A percentile compares a stretch with the other conserved stretches of the same genome.
Evolutionary conservation across 2,113 vertebrate genomes (phyloP).

Genomic region (Sturnira hondurensis): DNA sequence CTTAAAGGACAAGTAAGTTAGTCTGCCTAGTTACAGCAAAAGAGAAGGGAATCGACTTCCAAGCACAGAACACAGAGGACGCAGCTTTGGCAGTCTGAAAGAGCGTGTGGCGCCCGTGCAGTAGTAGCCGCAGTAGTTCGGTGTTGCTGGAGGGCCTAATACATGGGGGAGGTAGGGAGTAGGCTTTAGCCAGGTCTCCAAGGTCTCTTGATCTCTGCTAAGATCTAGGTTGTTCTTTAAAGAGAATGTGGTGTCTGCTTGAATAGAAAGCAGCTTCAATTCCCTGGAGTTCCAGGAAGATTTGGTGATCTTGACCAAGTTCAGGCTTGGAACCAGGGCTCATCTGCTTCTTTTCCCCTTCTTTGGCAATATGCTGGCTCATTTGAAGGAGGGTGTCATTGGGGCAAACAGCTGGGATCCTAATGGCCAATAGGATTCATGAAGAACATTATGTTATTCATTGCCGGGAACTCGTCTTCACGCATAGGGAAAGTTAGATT

Average conservation of each 20-base stretch:
- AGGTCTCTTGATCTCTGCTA: background rate
- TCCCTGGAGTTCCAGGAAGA: background rate
- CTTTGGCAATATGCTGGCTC: background rate
- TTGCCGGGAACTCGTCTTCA: slow-evolving; percentile 21
- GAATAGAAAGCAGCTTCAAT: background rate
- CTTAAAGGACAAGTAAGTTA: background rate
- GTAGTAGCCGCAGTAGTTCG: background rate
- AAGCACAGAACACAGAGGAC: background rate
- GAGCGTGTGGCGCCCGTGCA: fast-evolving
- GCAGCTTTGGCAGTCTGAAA: background rate
- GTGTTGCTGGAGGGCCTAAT: no score
- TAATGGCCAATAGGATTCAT: slow-evolving; percentile 36
- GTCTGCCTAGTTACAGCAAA: background rate
- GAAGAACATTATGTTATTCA: slow-evolving; percentile 11
- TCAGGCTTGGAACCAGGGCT: background rate
- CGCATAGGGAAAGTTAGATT: slow-evolving; percentile 1
- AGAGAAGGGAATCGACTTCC: background rate
- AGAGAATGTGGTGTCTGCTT: background rate
- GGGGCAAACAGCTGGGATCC: slow-evolving; percentile 31
- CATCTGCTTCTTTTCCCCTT: background rate
- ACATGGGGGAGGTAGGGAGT: fast-evolving
- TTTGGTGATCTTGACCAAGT: background rate
- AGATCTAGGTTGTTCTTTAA: background rate
- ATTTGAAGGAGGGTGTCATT: background rate
- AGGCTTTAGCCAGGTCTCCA: background rate